These are phyloP conservation scores for Prunella himalayana DNA, from an alignment of 2,113 vertebrate genomes.

Conservation along the genomic window DNA sequence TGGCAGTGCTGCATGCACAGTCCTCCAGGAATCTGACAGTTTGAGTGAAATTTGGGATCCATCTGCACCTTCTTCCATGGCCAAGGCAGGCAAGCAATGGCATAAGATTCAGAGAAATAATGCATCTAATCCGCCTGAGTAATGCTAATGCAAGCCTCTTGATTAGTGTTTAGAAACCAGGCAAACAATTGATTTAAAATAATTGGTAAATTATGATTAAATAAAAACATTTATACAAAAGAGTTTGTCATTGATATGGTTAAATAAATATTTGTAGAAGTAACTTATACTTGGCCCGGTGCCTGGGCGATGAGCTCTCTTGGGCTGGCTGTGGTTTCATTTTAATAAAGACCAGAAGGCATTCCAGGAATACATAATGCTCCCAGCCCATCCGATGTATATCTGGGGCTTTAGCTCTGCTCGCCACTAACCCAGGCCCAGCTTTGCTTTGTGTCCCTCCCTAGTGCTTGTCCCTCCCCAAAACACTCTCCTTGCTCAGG, in stretches of 20 bases:
- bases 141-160: slow-evolving; percentile 70
- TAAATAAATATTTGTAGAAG: slow-evolving; percentile 75
- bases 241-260: slow-evolving; percentile 74
- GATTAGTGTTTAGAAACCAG: slow-evolving; percentile 72
- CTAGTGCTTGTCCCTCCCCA: not conserved
- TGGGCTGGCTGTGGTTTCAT: slow-evolving; percentile 65
- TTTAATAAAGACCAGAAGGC: slow-evolving; percentile 73
- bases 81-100: slow-evolving; percentile 51
- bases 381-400: slow-evolving; percentile 36
- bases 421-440: not conserved
- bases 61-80: not conserved
- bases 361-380: slow-evolving; percentile 58
- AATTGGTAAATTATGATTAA: slow-evolving; percentile 76
- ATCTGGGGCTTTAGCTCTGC: slow-evolving; percentile 29
- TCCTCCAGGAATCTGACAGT: not conserved
- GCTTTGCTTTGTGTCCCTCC: not conserved
- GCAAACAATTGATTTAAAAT: slow-evolving; percentile 76
- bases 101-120: slow-evolving; percentile 31
- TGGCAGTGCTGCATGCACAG: not conserved
- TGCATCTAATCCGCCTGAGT: slow-evolving; percentile 65
- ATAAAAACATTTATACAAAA: slow-evolving; percentile 73
- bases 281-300: slow-evolving; percentile 61
- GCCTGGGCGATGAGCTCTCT: slow-evolving; percentile 66
- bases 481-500: not conserved
- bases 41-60: slow-evolving; percentile 14